A percentile compares a stretch with the other conserved stretches of the same genome.
Conservation (phyloP, 2,888 invertebrate species). For the Drosophila formosana region DNA sequence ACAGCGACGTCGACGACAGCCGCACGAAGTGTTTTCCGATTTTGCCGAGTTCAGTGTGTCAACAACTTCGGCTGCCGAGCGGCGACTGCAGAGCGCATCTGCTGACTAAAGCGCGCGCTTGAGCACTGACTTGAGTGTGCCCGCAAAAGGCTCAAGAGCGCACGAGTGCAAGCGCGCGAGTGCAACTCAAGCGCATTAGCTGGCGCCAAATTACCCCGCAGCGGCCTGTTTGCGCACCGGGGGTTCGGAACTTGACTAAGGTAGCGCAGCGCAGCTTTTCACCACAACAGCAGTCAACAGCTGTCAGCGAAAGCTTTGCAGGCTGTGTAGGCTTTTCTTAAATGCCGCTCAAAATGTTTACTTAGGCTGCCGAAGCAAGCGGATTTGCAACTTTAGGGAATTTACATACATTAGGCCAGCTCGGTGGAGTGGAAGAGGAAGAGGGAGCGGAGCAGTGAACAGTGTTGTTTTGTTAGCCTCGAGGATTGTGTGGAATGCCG, state of each 20-base stretch:
- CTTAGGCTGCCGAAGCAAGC: constrained; percentile 48
- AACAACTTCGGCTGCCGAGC: constrained; percentile 46
- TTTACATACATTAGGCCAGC: constrained; percentile 68
- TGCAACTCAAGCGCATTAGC: not conserved
- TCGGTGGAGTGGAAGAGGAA: not conserved
- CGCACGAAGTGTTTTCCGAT: constrained; percentile 31
- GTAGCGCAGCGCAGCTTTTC: constrained; percentile 22
- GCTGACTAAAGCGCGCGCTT: constrained; percentile 71
- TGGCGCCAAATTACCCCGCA: constrained; percentile 23
- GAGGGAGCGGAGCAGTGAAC: not conserved
- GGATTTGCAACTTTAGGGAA: constrained; percentile 67
- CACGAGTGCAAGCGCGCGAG: constrained; percentile 18
- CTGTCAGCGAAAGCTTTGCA: not conserved
- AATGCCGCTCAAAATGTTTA: constrained; percentile 54
- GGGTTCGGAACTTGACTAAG: constrained; percentile 38
- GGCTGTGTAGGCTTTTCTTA: constrained; percentile 25
- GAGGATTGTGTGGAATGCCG: constrained; percentile 28
- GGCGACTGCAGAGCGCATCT: constrained; percentile 35
- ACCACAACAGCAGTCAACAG: constrained; percentile 24
- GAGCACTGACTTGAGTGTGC: constrained; percentile 32
- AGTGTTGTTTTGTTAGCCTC: constrained; percentile 51
- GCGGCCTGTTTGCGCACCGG: not conserved
- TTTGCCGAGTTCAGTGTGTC: constrained; percentile 77
- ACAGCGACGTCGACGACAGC: constrained; percentile 26
- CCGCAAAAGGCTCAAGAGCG: constrained; percentile 34